phyloP scores from a whole-genome alignment of 2,888 invertebrate genomes.

The Escarpia spicata region DNA sequence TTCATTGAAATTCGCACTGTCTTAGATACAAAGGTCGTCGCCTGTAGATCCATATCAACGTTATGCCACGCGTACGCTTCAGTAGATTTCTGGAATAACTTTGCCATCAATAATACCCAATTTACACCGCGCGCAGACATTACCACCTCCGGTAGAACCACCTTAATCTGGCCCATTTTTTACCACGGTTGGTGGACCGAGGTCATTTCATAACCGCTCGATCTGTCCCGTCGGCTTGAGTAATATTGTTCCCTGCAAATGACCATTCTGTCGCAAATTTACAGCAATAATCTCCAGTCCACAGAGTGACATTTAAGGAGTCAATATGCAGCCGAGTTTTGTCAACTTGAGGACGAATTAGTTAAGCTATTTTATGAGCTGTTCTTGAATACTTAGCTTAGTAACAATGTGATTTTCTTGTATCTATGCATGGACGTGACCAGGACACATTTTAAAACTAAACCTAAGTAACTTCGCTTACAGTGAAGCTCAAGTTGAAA shows the following conservation, averaged over 20 bases:
- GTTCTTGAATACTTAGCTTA: too few species aligned
- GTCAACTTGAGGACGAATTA: too few species aligned
- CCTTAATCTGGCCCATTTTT: background rate
- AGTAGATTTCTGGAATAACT: background rate
- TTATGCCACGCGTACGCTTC: background rate
- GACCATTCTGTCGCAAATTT: background rate
- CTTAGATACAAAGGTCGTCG: background rate
- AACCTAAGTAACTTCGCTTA: too few species aligned
- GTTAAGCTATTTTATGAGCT: too few species aligned
- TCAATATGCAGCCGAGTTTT: too few species aligned
- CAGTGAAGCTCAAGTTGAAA: too few species aligned
- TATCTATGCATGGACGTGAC: too few species aligned
- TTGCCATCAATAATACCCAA: slow-evolving; percentile 16
- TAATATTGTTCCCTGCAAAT: background rate
- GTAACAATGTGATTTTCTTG: too few species aligned
- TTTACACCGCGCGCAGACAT: slow-evolving; percentile 6
- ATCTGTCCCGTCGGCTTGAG: background rate
- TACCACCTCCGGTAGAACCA: background rate
- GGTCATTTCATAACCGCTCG: background rate
- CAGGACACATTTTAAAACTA: too few species aligned
- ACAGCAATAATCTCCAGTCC: background rate
- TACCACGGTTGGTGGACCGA: background rate
- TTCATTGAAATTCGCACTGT: background rate
- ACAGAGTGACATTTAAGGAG: background rate
- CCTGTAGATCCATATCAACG: background rate